Percentiles rank a stretch among this genome's conserved stretches.
Conservation (phyloP, 2,113 vertebrate species). For the Galemys pyrenaicus region DNA sequence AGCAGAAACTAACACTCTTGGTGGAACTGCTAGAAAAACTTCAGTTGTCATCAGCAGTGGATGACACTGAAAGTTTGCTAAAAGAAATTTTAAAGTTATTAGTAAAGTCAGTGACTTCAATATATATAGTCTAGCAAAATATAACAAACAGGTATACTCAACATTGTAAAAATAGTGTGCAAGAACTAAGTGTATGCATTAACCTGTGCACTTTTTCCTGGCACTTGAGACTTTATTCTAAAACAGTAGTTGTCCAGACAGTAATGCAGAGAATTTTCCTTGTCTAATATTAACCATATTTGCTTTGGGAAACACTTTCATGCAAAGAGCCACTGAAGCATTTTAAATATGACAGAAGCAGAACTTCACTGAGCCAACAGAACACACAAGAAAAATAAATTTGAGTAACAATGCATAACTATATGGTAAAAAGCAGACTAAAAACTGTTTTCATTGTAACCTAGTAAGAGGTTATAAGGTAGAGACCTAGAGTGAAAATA, state of each 20-base stretch:
- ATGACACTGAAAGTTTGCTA: background rate
- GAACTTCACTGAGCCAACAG: background rate
- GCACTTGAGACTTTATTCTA: background rate
- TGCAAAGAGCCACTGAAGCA: background rate
- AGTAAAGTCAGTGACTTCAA: background rate
- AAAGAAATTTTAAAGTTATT: background rate
- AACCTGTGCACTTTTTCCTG: background rate
- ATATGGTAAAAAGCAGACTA: background rate
- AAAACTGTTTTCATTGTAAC: background rate
- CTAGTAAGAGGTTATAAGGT: background rate
- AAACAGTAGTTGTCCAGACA: background rate
- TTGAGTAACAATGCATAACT: background rate
- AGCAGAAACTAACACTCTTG: background rate
- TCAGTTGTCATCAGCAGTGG: background rate
- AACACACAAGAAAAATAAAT: background rate
- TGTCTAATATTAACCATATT: background rate
- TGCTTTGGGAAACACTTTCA: background rate
- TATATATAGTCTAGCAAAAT: background rate
- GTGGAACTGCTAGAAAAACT: background rate
- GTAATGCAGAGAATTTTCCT: background rate
- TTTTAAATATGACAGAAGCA: background rate
- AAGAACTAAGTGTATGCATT: background rate
- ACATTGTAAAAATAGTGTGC: accelerated
- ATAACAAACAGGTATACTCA: background rate
- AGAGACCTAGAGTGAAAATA: background rate